These are phyloP conservation scores for Catharus ustulatus DNA, from an alignment of 2,797 vertebrate species.

Conservation along the genomic window DNA sequence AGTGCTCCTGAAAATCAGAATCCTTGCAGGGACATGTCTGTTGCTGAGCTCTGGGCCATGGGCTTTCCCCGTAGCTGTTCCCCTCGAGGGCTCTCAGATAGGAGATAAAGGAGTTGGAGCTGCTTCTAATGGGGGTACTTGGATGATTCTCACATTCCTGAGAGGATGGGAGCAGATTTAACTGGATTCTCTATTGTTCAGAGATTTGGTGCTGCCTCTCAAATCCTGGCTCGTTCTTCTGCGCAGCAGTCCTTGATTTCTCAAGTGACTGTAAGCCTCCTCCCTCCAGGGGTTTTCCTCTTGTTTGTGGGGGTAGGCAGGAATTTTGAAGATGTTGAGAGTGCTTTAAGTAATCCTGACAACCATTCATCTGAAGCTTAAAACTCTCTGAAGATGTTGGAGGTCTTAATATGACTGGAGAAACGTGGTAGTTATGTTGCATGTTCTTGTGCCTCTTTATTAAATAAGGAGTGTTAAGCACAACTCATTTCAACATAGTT, in stretches of 20 bases:
- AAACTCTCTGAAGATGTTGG: neutral
- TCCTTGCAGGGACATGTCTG: conserved; percentile 27
- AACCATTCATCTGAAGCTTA: neutral
- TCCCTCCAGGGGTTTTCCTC: conserved; percentile 26
- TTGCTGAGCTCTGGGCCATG: conserved; percentile 44
- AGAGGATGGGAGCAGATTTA: conserved; percentile 12
- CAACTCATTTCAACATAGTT: neutral
- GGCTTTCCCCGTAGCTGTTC: conserved; percentile 31
- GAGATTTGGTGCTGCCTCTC: neutral
- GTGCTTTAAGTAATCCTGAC: neutral
- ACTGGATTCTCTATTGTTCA: conserved; percentile 1
- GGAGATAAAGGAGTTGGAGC: conserved; percentile 30
- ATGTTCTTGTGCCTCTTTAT: neutral
- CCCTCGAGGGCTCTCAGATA: conserved; percentile 13
- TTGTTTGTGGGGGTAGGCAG: neutral
- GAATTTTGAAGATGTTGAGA: neutral
- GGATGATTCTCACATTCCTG: neutral
- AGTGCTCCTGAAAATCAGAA: neutral
- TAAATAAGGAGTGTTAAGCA: neutral
- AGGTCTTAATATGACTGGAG: neutral
- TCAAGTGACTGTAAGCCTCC: neutral
- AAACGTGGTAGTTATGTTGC: neutral
- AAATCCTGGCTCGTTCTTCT: neutral
- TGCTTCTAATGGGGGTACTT: neutral
- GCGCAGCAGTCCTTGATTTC: neutral